phyloP scores from a whole-genome alignment of 1,140 invertebrate species.

The Hirudo medicinalis region DNA sequence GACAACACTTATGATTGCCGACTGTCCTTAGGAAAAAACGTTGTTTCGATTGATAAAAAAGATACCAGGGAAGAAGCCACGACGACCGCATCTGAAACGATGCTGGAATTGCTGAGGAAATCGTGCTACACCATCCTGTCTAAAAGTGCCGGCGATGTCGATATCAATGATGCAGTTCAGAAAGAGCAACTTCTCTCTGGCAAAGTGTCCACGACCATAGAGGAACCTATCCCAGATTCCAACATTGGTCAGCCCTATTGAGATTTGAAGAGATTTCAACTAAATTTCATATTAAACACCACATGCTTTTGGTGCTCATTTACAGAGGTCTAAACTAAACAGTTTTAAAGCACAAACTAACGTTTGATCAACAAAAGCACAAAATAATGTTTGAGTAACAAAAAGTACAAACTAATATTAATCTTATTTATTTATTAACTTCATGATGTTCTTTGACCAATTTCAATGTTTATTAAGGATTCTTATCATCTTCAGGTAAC shows the following conservation, averaged over 20 bases:
- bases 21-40: conserved; percentile 27
- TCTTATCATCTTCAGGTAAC: conserved; percentile 45
- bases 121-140: conserved; percentile 42
- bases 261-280: background rate
- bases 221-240: conserved; percentile 55
- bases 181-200: conserved; percentile 33
- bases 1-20: conserved; percentile 21
- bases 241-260: conserved; percentile 32
- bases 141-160: conserved; percentile 45
- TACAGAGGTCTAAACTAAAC: background rate
- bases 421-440: no score
- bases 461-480: conserved; percentile 8
- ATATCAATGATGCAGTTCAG: conserved; percentile 25
- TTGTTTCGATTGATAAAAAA: conserved; percentile 24
- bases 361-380: no score
- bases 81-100: conserved; percentile 25
- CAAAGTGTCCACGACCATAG: conserved; percentile 62
- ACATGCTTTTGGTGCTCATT: background rate
- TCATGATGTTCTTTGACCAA: background rate
- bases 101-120: conserved; percentile 27
- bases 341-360: background rate
- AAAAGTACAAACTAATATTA: no score
- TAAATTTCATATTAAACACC: conserved; percentile 8
- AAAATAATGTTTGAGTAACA: no score
- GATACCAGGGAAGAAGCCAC: conserved; percentile 26